Evolutionary conservation across 2,113 vertebrate genomes (phyloP).

Genomic region (Nesoenas mayeri): DNA sequence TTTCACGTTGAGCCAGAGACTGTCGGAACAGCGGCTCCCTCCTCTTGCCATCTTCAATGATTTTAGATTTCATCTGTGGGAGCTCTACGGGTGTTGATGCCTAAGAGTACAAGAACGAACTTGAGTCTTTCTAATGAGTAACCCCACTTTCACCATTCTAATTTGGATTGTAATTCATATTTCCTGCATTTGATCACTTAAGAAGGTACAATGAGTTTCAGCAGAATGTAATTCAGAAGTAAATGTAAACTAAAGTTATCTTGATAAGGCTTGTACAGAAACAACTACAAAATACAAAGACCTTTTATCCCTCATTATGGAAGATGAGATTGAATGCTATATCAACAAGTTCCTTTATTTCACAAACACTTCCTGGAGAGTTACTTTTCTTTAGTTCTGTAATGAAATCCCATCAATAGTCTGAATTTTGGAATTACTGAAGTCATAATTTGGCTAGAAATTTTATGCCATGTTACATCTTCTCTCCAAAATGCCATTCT

Average conservation of each 20-base stretch:
- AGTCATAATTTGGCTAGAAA: not conserved
- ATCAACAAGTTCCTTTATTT: not conserved
- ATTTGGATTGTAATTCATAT: not conserved
- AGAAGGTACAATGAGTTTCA: not conserved
- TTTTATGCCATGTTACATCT: not conserved
- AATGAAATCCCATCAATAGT: not conserved
- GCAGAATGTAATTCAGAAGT: not conserved
- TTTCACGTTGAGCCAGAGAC: not conserved
- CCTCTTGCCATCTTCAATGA: slow-evolving; percentile 56
- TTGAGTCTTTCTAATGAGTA: not conserved
- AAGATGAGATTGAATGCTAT: not conserved
- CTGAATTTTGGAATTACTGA: not conserved
- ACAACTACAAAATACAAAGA: not conserved
- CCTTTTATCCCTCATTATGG: not conserved
- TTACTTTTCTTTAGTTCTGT: not conserved
- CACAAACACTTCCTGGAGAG: not conserved
- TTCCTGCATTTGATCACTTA: not conserved
- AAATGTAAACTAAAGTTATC: not conserved
- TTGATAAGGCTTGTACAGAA: not conserved
- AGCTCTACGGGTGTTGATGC: slow-evolving; percentile 80
- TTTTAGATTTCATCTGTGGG: slow-evolving; percentile 74
- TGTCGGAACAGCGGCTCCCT: slow-evolving; percentile 50
- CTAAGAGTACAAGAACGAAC: slow-evolving; percentile 66
- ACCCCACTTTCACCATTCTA: not conserved
- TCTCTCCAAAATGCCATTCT: not conserved